Base-by-base conservation (phyloP, 2,888 invertebrate genomes). In the Chrysolina oricalcia region DNA sequence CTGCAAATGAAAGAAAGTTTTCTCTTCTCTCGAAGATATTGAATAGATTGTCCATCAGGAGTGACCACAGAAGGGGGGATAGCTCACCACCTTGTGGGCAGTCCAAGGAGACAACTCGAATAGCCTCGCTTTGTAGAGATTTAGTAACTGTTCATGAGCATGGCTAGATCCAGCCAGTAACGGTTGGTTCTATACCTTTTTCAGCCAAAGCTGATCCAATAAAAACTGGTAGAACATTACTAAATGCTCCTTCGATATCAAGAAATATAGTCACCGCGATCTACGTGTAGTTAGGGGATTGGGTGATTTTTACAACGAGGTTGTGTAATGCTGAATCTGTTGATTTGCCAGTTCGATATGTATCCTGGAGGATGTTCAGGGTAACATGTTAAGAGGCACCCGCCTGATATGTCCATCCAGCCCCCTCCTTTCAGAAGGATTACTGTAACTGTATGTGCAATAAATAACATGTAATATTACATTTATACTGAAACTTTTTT, bases 241-340 rank as follows among this genome's bases (percentile, higher is more conserved):
- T 1, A 6, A 62, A 21, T 62, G 62, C 21, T 62, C 15, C 13
- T 62, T 62, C 62, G 35, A 35, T 8, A 35, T 35, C 35, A 8
- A 35, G 35, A 35, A 35, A 35, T 6, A 35, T 6, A 8, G 35
- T 15, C 62, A 62, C 62, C 5, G 23, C 62, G 27, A 21, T 23
- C 62, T 62, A 2, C 23, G 2, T 35, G n/a, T 62, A 27, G 13
- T 62, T 62, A 1, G 27, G 27, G 11, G 62, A 62, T 62, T 23
- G 62, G 23, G 2, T 62, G 35, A 62, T 62, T 62, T 27, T 62
- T n/a, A 10, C n/a, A 62, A 23, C 62, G 6, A 62, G 35, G 23
- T 23, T 62, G 15, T 62, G 27, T 21, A 46, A 15, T 46, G 46
- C 2, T 46, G 6, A 15, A 15, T 46, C 35, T 35, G 35, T 15